Base-by-base conservation (phyloP, 2,113 vertebrate species). In the Atlantisia rogersi region DNA sequence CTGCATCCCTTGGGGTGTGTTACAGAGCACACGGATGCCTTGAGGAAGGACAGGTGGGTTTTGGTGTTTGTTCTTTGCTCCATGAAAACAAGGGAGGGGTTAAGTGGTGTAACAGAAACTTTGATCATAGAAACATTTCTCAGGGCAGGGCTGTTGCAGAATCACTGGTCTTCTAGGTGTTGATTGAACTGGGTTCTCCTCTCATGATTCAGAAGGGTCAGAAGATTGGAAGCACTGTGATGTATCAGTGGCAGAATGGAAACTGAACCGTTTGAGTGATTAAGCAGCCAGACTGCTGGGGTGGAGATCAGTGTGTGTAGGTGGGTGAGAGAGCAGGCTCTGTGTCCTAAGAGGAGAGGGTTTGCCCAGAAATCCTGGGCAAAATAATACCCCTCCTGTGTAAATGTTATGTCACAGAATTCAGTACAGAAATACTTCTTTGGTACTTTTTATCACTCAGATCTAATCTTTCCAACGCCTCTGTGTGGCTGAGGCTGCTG, bases 381-480 rank as follows among this genome's bases (percentile, higher is more conserved):
- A 39, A 59, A 77, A 17, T 12, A 10, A 6, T 32, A 15, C 16
- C 86, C 46, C 4, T 67, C 11, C 20, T 35, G 1, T 37, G 17
- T 53, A 71, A 74, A 32, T 35, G 28, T 14, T 21, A 37, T 3
- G 5, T 40, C 12, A 42, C 62, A 12, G 19, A 32, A 79, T 42
- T 63, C 2, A 42, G 52, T 64, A 6, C 35, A 29, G 11, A 63
- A 56, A 19, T 10, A 31, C 3, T 29, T 48, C 2, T 1, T 42
- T 25, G 1, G 1, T 14, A 13, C 26, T 8, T 22, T 40, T 17
- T 35, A 6, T 32, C 1, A 3, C 42, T 64, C 13, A 9, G 20
- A 7, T 28, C 19, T 19, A 0, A 6, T 67, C 63, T 60, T 16
- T 14, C 6, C 60, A 5, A 7, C 1, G 3, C 0, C 35, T 31